Evolutionary conservation across 2,113 vertebrate genomes (phyloP).

Genomic region (Apistogramma diplotaenia): DNA sequence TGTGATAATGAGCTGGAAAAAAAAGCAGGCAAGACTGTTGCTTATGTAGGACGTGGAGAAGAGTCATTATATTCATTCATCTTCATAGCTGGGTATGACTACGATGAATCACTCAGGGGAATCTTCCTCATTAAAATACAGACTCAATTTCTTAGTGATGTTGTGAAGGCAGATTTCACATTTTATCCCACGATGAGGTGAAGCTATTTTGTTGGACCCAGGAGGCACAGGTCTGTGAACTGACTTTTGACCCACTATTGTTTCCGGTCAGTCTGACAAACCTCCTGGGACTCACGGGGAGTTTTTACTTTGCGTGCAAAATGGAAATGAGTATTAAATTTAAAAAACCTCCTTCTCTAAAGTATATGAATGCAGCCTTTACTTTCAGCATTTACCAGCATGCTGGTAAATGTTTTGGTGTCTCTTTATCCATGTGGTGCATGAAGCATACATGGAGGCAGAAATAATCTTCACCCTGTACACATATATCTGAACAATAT

Average conservation of each 20-base stretch:
- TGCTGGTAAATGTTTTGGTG: background rate
- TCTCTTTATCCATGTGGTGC: background rate
- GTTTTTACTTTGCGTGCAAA: slow-evolving; percentile 22
- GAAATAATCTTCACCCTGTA: too few species aligned
- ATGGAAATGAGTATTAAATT: slow-evolving; percentile 22
- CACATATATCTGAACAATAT: background rate
- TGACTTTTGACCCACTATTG: background rate
- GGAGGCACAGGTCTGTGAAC: background rate
- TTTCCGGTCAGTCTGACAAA: slow-evolving; percentile 19
- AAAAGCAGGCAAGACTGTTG: background rate
- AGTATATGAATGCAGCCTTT: background rate
- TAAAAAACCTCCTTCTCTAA: slow-evolving; percentile 8
- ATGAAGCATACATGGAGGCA: too few species aligned
- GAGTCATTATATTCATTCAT: background rate
- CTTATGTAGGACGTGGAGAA: slow-evolving; percentile 6
- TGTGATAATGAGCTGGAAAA: slow-evolving; percentile 30
- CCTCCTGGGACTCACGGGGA: slow-evolving; percentile 6
- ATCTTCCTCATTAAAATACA: background rate
- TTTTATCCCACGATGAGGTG: background rate
- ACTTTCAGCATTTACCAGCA: background rate
- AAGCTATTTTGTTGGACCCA: background rate
- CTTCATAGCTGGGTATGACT: background rate
- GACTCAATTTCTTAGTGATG: background rate
- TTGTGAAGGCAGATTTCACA: background rate
- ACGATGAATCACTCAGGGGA: background rate